Evolutionary conservation across 2,888 invertebrate species (phyloP).

Genomic region (Folsomia candida): DNA sequence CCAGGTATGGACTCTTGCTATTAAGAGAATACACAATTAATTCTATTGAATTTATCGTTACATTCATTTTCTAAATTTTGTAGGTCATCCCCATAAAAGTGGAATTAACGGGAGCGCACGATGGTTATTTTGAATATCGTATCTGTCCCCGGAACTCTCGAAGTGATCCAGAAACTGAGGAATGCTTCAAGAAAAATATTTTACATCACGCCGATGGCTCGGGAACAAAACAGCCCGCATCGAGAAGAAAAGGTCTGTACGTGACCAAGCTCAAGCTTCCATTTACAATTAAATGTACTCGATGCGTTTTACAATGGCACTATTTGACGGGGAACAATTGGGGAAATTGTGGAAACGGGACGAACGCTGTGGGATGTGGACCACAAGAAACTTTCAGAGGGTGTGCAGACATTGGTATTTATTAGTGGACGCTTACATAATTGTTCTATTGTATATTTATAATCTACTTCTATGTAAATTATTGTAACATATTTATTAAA

Average conservation of each 20-base stretch:
- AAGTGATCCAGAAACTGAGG: conserved; percentile 25
- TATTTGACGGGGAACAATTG: conserved; percentile 26
- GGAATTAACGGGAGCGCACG: conserved; percentile 24
- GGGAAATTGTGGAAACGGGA: conserved; percentile 25
- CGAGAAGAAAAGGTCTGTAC: conserved; percentile 21
- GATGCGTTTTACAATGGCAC: conserved; percentile 32
- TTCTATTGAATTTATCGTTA: not conserved
- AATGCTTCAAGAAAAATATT: conserved; percentile 24
- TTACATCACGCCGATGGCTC: conserved; percentile 24
- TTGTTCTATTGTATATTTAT: conserved; percentile 2
- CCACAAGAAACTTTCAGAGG: conserved; percentile 39
- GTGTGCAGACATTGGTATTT: conserved; percentile 31
- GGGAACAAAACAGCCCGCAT: conserved; percentile 10
- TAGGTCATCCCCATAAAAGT: conserved; percentile 18
- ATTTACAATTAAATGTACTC: conserved; percentile 13
- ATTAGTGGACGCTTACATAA: conserved; percentile 5
- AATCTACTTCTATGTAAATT: not conserved
- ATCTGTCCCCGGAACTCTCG: conserved; percentile 23
- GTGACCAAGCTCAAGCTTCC: conserved; percentile 19
- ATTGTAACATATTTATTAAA: not conserved
- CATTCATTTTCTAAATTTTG: not conserved
- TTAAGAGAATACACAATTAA: not conserved
- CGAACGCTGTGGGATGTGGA: conserved; percentile 28
- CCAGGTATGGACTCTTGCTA: conserved; percentile 61
- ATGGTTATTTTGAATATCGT: conserved; percentile 31